Evolutionary conservation across 2,797 vertebrate species (phyloP), one percentile per base, ranked within the genome.

Genomic region (Takifugu ocellatus): DNA sequence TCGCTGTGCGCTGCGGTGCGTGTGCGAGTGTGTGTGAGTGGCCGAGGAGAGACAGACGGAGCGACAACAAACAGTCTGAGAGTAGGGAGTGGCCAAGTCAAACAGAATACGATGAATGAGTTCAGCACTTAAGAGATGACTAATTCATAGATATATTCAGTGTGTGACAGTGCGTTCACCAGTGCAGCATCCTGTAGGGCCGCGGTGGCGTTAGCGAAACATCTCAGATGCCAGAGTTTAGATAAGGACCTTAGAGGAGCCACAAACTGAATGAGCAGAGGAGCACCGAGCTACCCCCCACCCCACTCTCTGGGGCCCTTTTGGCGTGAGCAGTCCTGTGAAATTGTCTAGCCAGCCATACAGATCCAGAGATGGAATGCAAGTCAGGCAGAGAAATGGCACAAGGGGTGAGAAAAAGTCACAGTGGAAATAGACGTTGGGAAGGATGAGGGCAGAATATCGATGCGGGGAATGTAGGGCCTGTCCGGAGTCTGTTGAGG

Each of bases 61-160:
- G 36, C 50, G 44, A 64, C 65, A 67, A 79, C 77, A 85, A 74
- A 87, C 74, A 83, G 80, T 84, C 84, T 78, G 78, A 74, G 67
- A 78, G 74, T 57, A 68, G 84, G 83, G 79, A 79, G 83, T 80
- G 84, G 85, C 85, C 68, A 71, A 72, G 77, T 80, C 77, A 84
- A 85, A 82, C 71, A 63, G 75, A 73, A 79, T 80, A 75, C 84
- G 82, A 90, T 84, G 80, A 89, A 89, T 82, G 84, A 81, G 78
- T 49, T 36, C 25, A 84, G 73, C 70, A 69, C 68, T 39, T 64
- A 78, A 72, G 64, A 79, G 77, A 89, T 88, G 70, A 89, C 87
- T 90, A 88, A 91, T 90, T 91, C 84, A 88, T 88, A 61, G 80
- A 79, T 75, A 76, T 79, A 68, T 75, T 81, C 70, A 70, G 61